Conservation (phyloP, 2,888 invertebrate genomes). For the Rambutsinella grinnellia region DNA sequence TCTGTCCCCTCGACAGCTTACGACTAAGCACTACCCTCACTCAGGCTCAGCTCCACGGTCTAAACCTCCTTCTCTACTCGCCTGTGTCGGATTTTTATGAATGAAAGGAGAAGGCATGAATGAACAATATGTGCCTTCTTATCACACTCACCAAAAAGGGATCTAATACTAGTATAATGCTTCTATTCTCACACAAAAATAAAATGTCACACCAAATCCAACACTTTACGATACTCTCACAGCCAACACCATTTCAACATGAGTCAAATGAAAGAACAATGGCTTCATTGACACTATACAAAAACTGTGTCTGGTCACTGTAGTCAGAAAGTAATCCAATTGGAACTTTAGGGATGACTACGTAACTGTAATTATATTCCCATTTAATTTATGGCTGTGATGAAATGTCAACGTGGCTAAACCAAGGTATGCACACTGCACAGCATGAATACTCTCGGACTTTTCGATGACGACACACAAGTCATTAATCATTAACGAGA, state of each 20-base stretch:
- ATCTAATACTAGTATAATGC: neutral
- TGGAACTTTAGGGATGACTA: neutral
- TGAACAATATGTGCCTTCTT: neutral
- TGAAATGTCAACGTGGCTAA: neutral
- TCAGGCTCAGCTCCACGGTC: neutral
- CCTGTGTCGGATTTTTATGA: conserved; percentile 29
- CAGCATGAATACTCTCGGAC: too few relatives aligned
- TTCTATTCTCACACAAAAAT: neutral
- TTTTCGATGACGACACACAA: too few relatives aligned
- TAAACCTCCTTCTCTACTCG: neutral
- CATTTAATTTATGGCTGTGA: too few relatives aligned
- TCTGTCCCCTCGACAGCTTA: neutral
- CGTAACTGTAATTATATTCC: neutral
- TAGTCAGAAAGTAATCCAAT: too few relatives aligned
- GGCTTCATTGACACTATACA: neutral
- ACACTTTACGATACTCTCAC: neutral
- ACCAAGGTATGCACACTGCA: too few relatives aligned
- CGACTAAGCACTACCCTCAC: neutral
- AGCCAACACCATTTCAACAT: too few relatives aligned
- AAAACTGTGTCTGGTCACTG: neutral
- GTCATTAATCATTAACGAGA: too few relatives aligned
- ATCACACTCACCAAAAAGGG: neutral
- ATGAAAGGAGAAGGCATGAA: conserved; percentile 16
- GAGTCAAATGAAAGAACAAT: neutral
- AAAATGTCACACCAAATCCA: neutral